Conservation (phyloP, 2,797 vertebrate genomes). For the Phrynocephalus guinanensis region DNA sequence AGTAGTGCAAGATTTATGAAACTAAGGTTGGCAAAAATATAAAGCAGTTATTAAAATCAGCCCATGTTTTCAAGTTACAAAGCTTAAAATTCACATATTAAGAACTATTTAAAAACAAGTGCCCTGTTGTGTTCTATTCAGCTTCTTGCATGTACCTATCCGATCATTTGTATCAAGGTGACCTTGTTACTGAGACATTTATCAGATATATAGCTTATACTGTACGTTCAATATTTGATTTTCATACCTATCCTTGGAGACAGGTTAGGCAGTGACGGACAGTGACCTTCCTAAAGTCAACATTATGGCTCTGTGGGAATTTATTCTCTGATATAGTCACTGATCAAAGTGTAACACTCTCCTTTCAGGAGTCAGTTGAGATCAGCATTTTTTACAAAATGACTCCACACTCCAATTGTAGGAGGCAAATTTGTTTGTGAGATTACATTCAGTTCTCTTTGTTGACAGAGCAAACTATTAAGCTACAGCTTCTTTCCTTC, state of each 20-base stretch:
- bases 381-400: conserved; percentile 6
- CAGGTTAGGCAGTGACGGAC: not conserved
- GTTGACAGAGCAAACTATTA: not conserved
- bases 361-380: not conserved
- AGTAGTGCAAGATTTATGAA: not conserved
- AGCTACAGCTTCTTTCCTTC: not conserved
- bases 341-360: not conserved
- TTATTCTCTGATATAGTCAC: not conserved
- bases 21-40: not conserved
- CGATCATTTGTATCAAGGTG: not conserved
- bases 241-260: not conserved
- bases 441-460: not conserved
- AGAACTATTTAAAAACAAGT: not conserved
- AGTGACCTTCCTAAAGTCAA: not conserved
- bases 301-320: not conserved
- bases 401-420: not conserved
- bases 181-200: not conserved
- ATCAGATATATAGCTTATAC: not conserved
- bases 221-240: not conserved
- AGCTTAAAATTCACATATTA: no score
- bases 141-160: not conserved
- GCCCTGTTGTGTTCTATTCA: not conserved
- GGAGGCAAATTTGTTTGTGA: not conserved
- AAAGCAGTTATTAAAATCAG: not conserved
- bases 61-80: not conserved